These are phyloP conservation scores for Nemapogon koenigi DNA, from an alignment of 2,888 invertebrate genomes.

Conservation along the genomic window DNA sequence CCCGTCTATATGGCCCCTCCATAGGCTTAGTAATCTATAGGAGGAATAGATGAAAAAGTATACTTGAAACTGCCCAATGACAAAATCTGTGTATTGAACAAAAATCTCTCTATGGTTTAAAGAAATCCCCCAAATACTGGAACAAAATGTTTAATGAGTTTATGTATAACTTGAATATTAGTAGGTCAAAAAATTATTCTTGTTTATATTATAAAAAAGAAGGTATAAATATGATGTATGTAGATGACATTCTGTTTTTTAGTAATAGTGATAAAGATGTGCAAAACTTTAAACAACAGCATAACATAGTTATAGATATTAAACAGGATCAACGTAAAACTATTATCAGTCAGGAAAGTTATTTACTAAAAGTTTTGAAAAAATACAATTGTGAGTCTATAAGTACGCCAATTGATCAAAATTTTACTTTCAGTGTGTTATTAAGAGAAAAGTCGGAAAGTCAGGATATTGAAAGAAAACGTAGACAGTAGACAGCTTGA, in stretches of 20 bases:
- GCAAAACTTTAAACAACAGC: neutral
- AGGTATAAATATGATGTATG: constrained; percentile 2
- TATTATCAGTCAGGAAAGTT: neutral
- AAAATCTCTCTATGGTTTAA: constrained; percentile 9
- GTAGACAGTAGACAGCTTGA: neutral
- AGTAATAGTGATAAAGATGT: neutral
- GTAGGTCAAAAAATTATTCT: constrained; percentile 8
- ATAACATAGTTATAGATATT: neutral
- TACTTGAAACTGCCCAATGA: constrained; percentile 13
- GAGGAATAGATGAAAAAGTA: constrained; percentile 15
- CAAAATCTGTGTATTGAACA: constrained; percentile 1
- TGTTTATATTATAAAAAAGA: constrained; percentile 10
- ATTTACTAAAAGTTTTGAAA: constrained; percentile 1
- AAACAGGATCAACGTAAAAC: neutral
- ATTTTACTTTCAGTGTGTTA: neutral
- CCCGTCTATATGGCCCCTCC: constrained; percentile 17
- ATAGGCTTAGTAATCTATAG: too few species aligned
- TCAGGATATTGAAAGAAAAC: too few species aligned
- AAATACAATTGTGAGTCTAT: neutral
- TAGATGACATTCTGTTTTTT: constrained; percentile 1
- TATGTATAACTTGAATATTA: neutral
- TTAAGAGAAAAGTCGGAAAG: neutral
- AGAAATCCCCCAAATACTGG: constrained; percentile 10
- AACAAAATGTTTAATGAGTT: constrained; percentile 8
- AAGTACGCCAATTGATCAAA: neutral